phyloP scores from a whole-genome alignment of 2,797 vertebrate genomes.

The Lepilemur ruficaudatus region DNA sequence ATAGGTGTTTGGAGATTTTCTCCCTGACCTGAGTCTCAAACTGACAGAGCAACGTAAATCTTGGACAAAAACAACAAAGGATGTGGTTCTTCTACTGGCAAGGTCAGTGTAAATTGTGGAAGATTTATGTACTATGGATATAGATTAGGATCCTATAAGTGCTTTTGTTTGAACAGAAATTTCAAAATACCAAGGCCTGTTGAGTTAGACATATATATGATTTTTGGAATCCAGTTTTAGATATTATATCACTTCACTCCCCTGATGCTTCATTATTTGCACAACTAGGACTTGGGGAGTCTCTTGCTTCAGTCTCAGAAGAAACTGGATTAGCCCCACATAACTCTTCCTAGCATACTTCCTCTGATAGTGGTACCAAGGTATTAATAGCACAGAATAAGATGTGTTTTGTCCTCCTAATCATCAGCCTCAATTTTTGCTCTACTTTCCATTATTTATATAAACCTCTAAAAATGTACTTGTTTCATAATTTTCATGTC shows the following conservation, averaged over 20 bases:
- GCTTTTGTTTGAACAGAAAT: constrained; percentile 27
- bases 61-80: constrained; percentile 58
- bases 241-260: background rate
- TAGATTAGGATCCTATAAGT: constrained; percentile 19
- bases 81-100: constrained; percentile 43
- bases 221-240: background rate
- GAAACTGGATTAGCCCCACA: background rate
- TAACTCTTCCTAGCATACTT: background rate
- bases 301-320: background rate
- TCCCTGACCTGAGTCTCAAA: constrained; percentile 56
- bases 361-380: background rate
- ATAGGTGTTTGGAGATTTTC: constrained; percentile 62
- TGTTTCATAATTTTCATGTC: background rate
- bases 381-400: too few relatives aligned
- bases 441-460: background rate
- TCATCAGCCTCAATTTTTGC: background rate
- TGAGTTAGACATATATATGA: background rate
- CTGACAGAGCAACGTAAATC: constrained; percentile 75
- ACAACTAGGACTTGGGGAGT: background rate
- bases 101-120: constrained; percentile 58
- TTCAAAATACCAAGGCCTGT: background rate
- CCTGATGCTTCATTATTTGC: background rate
- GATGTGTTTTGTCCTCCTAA: background rate
- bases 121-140: constrained; percentile 51
- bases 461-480: background rate